Base-by-base conservation (phyloP, 2,797 vertebrate species). In the Xiphorhynchus erythropygius region DNA sequence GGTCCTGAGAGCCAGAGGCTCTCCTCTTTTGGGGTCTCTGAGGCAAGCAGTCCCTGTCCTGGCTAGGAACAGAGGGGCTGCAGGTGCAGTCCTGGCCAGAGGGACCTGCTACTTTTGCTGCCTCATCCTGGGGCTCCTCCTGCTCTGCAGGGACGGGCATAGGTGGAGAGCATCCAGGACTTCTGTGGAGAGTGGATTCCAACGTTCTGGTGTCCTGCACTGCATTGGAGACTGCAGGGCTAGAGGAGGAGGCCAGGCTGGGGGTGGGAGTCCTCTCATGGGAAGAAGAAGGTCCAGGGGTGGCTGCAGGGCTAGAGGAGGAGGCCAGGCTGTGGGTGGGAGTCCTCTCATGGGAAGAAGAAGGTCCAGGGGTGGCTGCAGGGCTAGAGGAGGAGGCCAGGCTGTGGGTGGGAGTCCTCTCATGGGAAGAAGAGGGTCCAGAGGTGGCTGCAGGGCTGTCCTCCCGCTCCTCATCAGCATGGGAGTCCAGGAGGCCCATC, bases 181-280 rank as follows among this genome's bases (percentile, higher is more conserved):
- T 17, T 5, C 16, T 10, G 14, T 5, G 1, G 21, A 22, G 24
- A 8, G 22, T 2, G 42, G 6, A 27, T 42, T 6, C 57, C 25
- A 9, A 1, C 0, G 2, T 28, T 62, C 57, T 16, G 6, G 4
- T 9, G 4, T 39, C 41, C 3, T 5, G 41, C 25, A 56, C 57
- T 57, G 18, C 27, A 1, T 0, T 10, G 27, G 56, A 37, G 32
- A 16, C 9, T 13, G 6, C 25, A 9, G 35, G 35, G 25, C 39
- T 39, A 50, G 5, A 5, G 56, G 56, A 33, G 41, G 30, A 55
- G 21, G 7, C 32, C 49, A 12, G 19, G 4, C 8, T 24, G 24
- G 47, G 18, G 17, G 9, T 27, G 25, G 49, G 49, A 55, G 11
- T 10, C 30, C 8, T 25, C 18, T 42, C 25, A 14, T 1, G 3